These are phyloP conservation scores for Athene cunicularia DNA, from an alignment of 2,113 vertebrate genomes.

Conservation along the genomic window DNA sequence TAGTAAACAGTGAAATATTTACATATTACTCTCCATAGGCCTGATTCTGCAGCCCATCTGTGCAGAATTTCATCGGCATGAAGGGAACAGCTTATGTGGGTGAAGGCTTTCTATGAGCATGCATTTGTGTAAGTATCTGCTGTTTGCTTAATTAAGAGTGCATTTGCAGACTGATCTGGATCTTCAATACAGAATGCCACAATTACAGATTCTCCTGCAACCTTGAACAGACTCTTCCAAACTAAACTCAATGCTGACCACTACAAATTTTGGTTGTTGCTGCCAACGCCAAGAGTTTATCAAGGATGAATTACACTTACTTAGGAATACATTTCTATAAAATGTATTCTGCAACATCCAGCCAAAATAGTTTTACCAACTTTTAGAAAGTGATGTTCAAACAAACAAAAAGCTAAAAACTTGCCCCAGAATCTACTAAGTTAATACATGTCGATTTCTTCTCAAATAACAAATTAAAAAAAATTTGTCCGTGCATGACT, in stretches of 20 bases:
- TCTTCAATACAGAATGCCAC: background rate
- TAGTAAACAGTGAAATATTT: slow-evolving; percentile 50
- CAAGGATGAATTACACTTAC: background rate
- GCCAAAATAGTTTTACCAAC: background rate
- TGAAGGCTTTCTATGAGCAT: background rate
- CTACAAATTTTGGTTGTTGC: background rate
- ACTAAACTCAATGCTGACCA: background rate
- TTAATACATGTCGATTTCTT: background rate
- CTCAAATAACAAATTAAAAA: background rate
- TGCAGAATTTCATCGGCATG: background rate
- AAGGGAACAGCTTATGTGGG: background rate
- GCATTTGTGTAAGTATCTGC: background rate
- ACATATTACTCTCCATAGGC: background rate
- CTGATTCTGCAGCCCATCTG: slow-evolving; percentile 31
- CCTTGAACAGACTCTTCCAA: background rate
- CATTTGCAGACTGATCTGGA: background rate
- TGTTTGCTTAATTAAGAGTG: background rate
- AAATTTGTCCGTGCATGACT: background rate
- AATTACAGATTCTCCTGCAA: background rate
- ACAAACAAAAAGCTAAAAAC: background rate
- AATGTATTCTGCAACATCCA: background rate
- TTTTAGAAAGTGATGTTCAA: background rate
- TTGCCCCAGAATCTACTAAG: background rate
- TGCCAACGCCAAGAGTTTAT: background rate
- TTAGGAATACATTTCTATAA: background rate